A percentile compares a stretch with the other conserved stretches of the same genome.
phyloP scores from a whole-genome alignment of 2,888 invertebrate genomes.

The Tachina grossa region DNA sequence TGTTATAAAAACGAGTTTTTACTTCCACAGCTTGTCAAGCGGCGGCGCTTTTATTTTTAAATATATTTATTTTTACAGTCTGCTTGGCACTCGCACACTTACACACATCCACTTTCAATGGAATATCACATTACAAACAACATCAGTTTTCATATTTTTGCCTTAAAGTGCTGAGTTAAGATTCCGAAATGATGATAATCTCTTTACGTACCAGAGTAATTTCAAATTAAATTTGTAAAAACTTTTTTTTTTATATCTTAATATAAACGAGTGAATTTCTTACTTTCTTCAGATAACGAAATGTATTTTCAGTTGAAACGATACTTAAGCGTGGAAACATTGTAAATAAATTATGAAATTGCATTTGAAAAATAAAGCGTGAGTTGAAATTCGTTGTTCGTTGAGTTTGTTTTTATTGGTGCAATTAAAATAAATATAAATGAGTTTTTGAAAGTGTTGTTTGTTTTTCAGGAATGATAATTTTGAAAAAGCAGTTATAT shows the following conservation, averaged over 20 bases:
- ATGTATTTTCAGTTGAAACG: constrained; percentile 12
- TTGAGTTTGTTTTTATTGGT: not conserved
- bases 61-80: not conserved
- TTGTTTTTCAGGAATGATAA: too few species aligned
- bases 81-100: not conserved
- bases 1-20: too few species aligned
- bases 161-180: constrained; percentile 59
- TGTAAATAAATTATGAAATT: constrained; percentile 33
- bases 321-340: constrained; percentile 8
- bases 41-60: constrained; percentile 8
- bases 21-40: not conserved
- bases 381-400: not conserved
- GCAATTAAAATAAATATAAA: constrained; percentile 3
- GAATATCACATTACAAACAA: constrained; percentile 61
- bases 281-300: not conserved
- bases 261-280: constrained; percentile 15
- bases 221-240: constrained; percentile 62
- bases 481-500: too few species aligned
- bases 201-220: constrained; percentile 52
- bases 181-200: constrained; percentile 59
- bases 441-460: not conserved
- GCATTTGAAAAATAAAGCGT: constrained; percentile 14
- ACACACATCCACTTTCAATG: not conserved
- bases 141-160: constrained; percentile 56
- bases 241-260: not conserved